Conservation (phyloP, 2,797 vertebrate genomes). For the Lepilemur septentrionalis region DNA sequence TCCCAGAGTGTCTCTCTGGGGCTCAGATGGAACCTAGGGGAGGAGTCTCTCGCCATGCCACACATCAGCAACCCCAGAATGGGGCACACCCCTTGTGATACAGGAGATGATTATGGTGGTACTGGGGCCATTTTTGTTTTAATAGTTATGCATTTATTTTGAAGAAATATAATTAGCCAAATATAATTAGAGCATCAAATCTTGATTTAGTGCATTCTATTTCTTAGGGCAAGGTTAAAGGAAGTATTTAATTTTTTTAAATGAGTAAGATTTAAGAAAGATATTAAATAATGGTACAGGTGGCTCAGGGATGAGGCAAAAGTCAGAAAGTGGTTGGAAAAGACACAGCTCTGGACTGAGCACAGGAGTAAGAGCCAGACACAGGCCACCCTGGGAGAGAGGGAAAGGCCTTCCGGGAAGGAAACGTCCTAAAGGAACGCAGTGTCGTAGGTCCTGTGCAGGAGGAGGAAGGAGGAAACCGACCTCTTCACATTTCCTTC, state of each 20-base stretch:
- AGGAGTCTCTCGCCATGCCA: neutral
- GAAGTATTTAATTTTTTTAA: neutral
- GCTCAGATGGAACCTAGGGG: neutral
- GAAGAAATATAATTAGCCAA: neutral
- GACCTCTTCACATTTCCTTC: neutral
- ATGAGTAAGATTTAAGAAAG: neutral
- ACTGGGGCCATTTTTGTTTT: neutral
- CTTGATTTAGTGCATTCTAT: neutral
- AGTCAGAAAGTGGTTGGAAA: neutral
- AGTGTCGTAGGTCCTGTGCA: neutral
- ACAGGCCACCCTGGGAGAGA: neutral
- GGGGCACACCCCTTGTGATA: neutral
- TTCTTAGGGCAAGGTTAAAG: neutral
- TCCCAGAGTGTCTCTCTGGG: neutral
- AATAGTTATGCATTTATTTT: neutral
- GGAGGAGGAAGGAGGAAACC: accelerated
- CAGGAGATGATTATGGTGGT: neutral
- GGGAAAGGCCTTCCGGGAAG: neutral
- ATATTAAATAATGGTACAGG: neutral
- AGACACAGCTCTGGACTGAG: neutral
- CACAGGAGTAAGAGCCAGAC: neutral
- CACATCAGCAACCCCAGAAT: neutral
- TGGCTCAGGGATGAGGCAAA: neutral
- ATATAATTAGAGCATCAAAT: neutral
- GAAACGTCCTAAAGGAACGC: neutral